phyloP scores from a whole-genome alignment of 2,888 invertebrate species.

The Drepanosiphum platanoidis region DNA sequence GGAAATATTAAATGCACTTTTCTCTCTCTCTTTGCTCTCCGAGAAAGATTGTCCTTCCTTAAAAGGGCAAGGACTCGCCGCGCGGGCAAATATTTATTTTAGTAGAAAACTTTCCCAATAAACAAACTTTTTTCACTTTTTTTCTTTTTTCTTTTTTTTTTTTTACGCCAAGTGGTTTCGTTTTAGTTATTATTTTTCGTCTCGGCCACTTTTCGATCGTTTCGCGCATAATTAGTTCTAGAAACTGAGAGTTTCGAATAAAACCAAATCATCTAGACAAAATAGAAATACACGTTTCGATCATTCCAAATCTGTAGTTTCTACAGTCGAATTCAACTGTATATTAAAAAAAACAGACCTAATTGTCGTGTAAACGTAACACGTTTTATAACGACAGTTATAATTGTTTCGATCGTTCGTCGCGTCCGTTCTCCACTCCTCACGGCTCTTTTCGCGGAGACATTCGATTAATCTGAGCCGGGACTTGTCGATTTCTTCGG shows the following conservation, averaged over 20 bases:
- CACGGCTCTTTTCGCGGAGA: no score
- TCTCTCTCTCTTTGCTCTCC: neutral
- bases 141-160: slow-evolving; percentile 20
- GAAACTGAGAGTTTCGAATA: neutral
- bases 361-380: no score
- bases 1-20: slow-evolving; percentile 51
- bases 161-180: neutral
- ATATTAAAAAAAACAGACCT: no score
- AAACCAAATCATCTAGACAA: neutral
- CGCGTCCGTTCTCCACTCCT: no score
- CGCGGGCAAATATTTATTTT: slow-evolving; percentile 53
- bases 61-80: slow-evolving; percentile 3
- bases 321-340: no score
- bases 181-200: slow-evolving; percentile 46
- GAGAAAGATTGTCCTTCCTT: neutral
- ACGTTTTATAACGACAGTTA: no score
- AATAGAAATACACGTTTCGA: neutral
- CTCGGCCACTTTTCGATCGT: neutral
- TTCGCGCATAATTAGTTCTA: neutral
- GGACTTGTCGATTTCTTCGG: neutral
- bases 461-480: no score
- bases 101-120: slow-evolving; percentile 58
- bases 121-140: slow-evolving; percentile 57
- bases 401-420: no score
- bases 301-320: no score